These are phyloP conservation scores for Creontiades dilutus DNA, from an alignment of 2,888 invertebrate genomes.

Conservation along the genomic window DNA sequence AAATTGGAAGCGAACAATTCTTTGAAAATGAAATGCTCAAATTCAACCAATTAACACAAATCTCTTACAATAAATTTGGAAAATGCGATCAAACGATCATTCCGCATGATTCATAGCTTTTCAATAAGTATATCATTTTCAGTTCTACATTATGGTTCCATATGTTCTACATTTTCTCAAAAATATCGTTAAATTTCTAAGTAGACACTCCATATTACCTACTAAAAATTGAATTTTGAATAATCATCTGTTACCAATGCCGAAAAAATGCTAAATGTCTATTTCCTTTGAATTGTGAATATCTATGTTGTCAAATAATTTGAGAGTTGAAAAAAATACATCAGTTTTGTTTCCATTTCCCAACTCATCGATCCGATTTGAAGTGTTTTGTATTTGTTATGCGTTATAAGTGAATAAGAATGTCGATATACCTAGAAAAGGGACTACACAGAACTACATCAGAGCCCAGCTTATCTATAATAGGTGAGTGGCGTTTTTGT, in stretches of 20 bases:
- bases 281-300: background rate
- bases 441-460: background rate
- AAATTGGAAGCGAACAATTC: too few species aligned
- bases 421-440: background rate
- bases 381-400: background rate
- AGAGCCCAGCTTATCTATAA: conserved; percentile 22
- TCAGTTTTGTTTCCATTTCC: too few species aligned
- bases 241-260: conserved; percentile 17
- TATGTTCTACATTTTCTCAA: too few species aligned
- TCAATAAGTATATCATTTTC: too few species aligned
- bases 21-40: too few species aligned
- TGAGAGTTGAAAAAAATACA: background rate
- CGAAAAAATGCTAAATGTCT: conserved; percentile 1
- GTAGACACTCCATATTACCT: background rate
- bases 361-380: too few species aligned
- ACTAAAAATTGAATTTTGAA: background rate
- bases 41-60: too few species aligned
- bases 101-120: too few species aligned
- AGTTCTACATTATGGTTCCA: too few species aligned
- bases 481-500: background rate
- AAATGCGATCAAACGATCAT: too few species aligned
- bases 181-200: too few species aligned
- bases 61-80: too few species aligned
- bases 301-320: background rate
- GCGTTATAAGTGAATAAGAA: background rate